Evolutionary conservation across 2,888 invertebrate genomes (phyloP).

Genomic region (Caenorhabditis zanzibari): DNA sequence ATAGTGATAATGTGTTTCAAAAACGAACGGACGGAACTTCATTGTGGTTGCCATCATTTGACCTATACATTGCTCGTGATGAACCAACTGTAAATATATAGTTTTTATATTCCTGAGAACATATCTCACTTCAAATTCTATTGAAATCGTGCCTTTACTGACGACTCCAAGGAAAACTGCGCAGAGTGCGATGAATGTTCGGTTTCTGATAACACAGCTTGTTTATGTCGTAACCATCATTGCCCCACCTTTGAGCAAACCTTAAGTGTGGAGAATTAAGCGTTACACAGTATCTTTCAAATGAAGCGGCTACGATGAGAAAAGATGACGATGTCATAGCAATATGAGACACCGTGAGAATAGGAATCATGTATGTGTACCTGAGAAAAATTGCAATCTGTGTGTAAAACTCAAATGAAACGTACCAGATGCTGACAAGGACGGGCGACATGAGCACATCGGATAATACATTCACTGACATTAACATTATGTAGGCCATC

Average conservation of each 20-base stretch:
- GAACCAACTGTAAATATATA: slow-evolving; percentile 68
- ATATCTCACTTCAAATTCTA: slow-evolving; percentile 79
- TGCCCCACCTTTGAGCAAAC: slow-evolving; percentile 73
- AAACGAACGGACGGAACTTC: slow-evolving; percentile 75
- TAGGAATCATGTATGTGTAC: slow-evolving; percentile 81
- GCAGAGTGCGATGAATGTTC: slow-evolving; percentile 63
- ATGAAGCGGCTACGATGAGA: slow-evolving; percentile 80
- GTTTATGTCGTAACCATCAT: neutral
- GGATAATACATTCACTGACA: slow-evolving; percentile 81
- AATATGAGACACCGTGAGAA: slow-evolving; percentile 82
- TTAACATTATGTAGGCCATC: slow-evolving; percentile 79
- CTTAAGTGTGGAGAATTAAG: slow-evolving; percentile 72
- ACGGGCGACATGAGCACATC: slow-evolving; percentile 76
- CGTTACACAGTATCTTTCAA: slow-evolving; percentile 80
- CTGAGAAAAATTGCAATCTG: slow-evolving; percentile 55
- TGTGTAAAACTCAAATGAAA: neutral
- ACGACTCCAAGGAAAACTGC: slow-evolving; percentile 78
- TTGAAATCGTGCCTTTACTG: slow-evolving; percentile 78
- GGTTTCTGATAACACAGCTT: slow-evolving; percentile 37
- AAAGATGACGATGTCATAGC: slow-evolving; percentile 81
- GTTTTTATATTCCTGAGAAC: no score
- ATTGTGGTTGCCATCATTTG: slow-evolving; percentile 76
- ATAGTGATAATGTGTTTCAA: slow-evolving; percentile 77
- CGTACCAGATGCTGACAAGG: slow-evolving; percentile 77
- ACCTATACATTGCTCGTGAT: slow-evolving; percentile 73